Evolutionary conservation across 2,888 invertebrate species (phyloP), one percentile per base, ranked within the genome.

Genomic region (Drosophila infuscata): DNA sequence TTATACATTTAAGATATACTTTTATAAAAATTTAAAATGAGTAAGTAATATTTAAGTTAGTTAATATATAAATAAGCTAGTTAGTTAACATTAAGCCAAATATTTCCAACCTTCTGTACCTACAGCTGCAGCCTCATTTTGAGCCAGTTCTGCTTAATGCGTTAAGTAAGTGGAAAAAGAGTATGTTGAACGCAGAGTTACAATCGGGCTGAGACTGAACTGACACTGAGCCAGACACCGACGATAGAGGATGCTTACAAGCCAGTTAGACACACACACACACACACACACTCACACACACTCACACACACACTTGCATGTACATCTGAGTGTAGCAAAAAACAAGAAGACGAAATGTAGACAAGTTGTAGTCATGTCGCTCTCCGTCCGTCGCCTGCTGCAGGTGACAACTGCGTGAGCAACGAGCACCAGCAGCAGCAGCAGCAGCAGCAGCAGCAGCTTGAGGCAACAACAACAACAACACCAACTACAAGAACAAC

Each of bases 161-260:
- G 85, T 75, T 85, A 88, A 89, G 83, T 82, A 82, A 87, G 89
- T 83, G 85, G 87, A 82, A 87, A 84, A 89, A 79, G 70, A 69
- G 77, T 83, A 67, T 70, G 77, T 75, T 74, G 75, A 75, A 66
- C 62, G 69, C 57, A 20, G 15, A 57, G 30, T 20, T 32, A 20
- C 41, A 57, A 57, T 43, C 32, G 48, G 76, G 51, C 49, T 54
- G 35, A 70, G 64, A 57, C 17, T 9, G 41, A 41, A 51, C 35
- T 36, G 36, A 30, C n/a, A 48, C 17, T 36, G 7, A 17, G 11
- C 58, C 57, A n/a, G 17, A 30, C 2, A 11, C 25, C 41, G n/a
- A 41, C 36, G 9, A 54, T n/a, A 65, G 41, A 41, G 51, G 35
- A 36, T 64, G 61, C 70, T 62, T 65, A 62, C 61, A 61, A 78